These are phyloP conservation scores for Thereva nobilitata DNA, from an alignment of 2,888 invertebrate species.

Conservation along the genomic window DNA sequence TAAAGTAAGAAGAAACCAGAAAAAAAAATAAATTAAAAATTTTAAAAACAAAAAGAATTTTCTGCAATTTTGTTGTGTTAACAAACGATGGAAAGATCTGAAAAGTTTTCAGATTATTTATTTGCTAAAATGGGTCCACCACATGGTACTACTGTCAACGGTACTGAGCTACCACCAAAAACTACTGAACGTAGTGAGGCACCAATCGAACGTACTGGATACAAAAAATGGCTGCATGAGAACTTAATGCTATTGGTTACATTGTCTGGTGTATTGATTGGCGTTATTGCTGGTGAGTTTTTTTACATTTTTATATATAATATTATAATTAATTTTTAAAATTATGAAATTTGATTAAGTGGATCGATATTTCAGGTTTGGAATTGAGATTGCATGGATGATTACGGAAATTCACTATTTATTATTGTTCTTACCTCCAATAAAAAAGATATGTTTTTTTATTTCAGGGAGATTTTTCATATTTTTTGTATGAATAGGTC, in stretches of 20 bases:
- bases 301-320: conserved; percentile 31
- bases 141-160: conserved; percentile 59
- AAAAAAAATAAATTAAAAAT: conserved; percentile 19
- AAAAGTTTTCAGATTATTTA: conserved; percentile 77
- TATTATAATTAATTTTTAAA: not conserved
- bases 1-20: conserved; percentile 10
- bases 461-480: too few relatives aligned
- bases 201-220: conserved; percentile 68
- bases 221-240: conserved; percentile 71
- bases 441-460: too few relatives aligned
- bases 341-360: too few relatives aligned
- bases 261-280: conserved; percentile 76
- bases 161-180: conserved; percentile 62
- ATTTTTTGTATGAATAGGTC: too few relatives aligned
- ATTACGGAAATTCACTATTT: too few relatives aligned
- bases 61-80: conserved; percentile 35
- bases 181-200: conserved; percentile 66
- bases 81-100: conserved; percentile 65
- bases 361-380: too few relatives aligned
- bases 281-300: conserved; percentile 71
- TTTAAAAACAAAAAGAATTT: conserved; percentile 1
- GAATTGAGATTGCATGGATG: too few relatives aligned
- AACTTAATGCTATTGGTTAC: conserved; percentile 81
- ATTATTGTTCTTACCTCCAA: too few relatives aligned
- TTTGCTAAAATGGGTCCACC: conserved; percentile 79